Evolutionary conservation across 2,113 vertebrate genomes (phyloP).

Genomic region (Agapornis roseicollis): DNA sequence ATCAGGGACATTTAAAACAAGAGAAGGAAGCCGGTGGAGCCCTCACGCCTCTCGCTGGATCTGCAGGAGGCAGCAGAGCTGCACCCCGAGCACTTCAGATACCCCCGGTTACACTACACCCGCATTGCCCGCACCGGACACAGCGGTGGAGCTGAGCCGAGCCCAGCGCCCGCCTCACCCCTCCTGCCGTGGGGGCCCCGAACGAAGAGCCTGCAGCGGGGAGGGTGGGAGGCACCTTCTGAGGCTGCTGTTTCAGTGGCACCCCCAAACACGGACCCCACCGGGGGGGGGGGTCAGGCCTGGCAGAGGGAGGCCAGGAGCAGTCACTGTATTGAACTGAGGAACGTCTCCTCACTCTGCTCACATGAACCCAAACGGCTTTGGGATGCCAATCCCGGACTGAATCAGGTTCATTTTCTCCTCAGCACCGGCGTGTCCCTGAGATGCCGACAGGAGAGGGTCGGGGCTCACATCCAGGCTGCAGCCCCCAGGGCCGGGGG

Average conservation of each 20-base stretch:
- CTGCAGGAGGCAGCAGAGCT: neutral
- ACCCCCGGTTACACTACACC: constrained; percentile 25
- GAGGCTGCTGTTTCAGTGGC: neutral
- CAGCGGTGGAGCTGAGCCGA: neutral
- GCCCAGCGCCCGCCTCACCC: neutral
- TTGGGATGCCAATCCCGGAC: constrained; percentile 44
- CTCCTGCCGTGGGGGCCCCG: neutral
- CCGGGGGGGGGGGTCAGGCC: neutral
- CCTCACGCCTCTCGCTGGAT: neutral
- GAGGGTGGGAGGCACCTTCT: neutral
- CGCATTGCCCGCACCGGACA: neutral
- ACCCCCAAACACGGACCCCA: neutral
- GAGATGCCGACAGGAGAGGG: neutral
- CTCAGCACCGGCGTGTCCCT: neutral
- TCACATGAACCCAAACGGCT: constrained; percentile 45
- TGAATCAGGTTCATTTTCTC: constrained; percentile 61
- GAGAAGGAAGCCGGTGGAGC: neutral
- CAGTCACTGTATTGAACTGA: constrained; percentile 39
- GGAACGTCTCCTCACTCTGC: constrained; percentile 8
- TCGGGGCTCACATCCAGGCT: neutral
- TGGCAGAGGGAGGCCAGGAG: neutral
- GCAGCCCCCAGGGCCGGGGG: neutral
- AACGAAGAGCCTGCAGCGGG: neutral
- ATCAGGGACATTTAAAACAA: constrained; percentile 19
- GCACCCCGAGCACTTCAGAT: neutral